These are phyloP conservation scores for Isoperla grammatica DNA, from an alignment of 2,888 invertebrate species.

Conservation along the genomic window DNA sequence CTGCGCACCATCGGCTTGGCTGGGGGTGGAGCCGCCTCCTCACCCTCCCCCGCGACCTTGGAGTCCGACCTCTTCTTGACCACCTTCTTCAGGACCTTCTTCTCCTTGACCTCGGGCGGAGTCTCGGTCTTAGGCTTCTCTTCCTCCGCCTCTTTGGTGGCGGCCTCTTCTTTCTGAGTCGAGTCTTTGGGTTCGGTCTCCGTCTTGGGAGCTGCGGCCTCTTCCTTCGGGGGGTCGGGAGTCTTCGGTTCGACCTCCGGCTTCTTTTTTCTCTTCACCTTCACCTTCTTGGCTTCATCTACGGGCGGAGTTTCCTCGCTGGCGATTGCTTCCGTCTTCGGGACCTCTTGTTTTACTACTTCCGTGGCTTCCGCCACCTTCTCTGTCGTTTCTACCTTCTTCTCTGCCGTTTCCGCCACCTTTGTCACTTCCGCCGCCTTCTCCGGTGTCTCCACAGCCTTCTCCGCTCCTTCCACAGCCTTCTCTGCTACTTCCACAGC, in stretches of 20 bases:
- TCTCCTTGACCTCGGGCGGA: not conserved
- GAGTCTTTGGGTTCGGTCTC: constrained; percentile 21
- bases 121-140: constrained; percentile 27
- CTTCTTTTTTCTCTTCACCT: constrained; percentile 41
- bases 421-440: constrained; percentile 21
- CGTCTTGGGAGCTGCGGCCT: constrained; percentile 28
- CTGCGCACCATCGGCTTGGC: constrained; percentile 52
- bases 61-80: constrained; percentile 25
- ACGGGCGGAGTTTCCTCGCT: constrained; percentile 29
- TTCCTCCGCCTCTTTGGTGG: constrained; percentile 33
- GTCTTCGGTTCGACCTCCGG: too few relatives aligned
- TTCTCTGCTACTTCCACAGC: constrained; percentile 23
- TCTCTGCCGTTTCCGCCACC: constrained; percentile 21
- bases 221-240: constrained; percentile 36
- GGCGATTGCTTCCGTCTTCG: constrained; percentile 26
- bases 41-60: not conserved
- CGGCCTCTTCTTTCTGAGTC: constrained; percentile 36
- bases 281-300: constrained; percentile 38
- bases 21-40: constrained; percentile 37
- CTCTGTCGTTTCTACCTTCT: constrained; percentile 16
- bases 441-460: constrained; percentile 22
- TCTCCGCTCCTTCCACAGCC: not conserved
- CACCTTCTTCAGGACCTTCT: not conserved
- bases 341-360: too few relatives aligned
- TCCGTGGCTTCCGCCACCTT: too few relatives aligned